Evolutionary conservation across 1,140 invertebrate species (phyloP).

Genomic region (Andricus grossulariae): DNA sequence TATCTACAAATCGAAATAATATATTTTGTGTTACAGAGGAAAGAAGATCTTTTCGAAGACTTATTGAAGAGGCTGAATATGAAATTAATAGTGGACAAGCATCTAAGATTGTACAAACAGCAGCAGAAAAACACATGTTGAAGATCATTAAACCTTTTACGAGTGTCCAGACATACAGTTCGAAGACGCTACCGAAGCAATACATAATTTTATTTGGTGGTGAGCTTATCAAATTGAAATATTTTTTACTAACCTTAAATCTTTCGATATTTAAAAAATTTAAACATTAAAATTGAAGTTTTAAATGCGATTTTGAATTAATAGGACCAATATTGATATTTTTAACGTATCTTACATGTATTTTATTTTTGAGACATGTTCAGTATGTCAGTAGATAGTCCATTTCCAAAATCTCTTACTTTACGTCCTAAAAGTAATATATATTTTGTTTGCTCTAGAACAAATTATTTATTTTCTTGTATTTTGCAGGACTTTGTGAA

Average conservation of each 20-base stretch:
- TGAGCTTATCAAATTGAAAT: background rate
- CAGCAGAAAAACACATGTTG: background rate
- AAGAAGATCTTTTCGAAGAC: background rate
- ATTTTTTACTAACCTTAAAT: too few species aligned
- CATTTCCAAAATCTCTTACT: too few species aligned
- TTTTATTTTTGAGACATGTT: too few species aligned
- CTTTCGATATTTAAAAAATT: background rate
- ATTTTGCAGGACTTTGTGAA: background rate
- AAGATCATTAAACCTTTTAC: background rate
- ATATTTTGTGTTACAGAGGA: background rate
- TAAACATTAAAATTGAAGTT: too few species aligned
- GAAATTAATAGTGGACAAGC: background rate
- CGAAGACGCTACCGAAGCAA: too few species aligned
- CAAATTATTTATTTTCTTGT: background rate
- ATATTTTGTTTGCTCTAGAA: too few species aligned
- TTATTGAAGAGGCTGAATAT: background rate
- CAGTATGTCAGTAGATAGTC: too few species aligned
- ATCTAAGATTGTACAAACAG: background rate
- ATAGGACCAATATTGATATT: too few species aligned
- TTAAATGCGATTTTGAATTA: too few species aligned
- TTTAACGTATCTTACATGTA: too few species aligned
- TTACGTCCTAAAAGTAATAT: too few species aligned
- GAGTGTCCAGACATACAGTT: background rate
- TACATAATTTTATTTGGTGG: background rate
- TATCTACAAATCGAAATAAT: background rate